Conservation (phyloP, 1,140 invertebrate species). For the Pollicipes pollicipes region DNA sequence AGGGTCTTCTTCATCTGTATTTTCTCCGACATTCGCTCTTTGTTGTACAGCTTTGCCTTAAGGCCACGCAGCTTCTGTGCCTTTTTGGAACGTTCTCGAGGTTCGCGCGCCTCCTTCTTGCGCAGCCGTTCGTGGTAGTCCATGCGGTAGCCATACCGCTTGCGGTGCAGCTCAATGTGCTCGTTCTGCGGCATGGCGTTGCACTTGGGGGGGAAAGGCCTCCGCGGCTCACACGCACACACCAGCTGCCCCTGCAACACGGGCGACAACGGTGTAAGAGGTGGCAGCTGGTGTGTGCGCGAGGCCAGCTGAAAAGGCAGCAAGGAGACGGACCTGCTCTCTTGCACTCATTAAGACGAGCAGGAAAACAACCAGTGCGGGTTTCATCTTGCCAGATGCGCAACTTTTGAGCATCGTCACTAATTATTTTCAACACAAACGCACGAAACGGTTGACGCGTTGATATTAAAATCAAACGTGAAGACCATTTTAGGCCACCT, state of each 20-base stretch:
- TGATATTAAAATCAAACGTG: too few relatives aligned
- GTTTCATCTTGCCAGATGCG: too few relatives aligned
- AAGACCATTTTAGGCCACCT: too few relatives aligned
- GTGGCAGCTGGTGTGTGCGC: neutral
- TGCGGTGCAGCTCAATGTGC: conserved; percentile 94
- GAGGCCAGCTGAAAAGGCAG: neutral
- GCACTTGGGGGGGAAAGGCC: too few relatives aligned
- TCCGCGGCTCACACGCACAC: neutral
- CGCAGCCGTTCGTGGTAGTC: conserved; percentile 96
- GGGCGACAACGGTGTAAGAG: neutral
- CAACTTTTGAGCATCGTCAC: too few relatives aligned
- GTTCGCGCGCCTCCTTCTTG: conserved; percentile 83
- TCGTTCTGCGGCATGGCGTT: conserved; percentile 93
- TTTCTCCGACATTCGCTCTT: conserved; percentile 90
- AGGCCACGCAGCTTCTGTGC: conserved; percentile 83
- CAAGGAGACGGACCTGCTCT: too few relatives aligned
- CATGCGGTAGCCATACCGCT: conserved; percentile 82
- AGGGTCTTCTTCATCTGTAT: conserved; percentile 98
- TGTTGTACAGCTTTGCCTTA: conserved; percentile 96
- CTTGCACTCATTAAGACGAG: too few relatives aligned
- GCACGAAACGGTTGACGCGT: too few relatives aligned
- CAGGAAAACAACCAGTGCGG: too few relatives aligned
- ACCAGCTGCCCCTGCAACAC: conserved; percentile 1
- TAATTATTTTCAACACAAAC: too few relatives aligned
- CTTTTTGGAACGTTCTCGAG: conserved; percentile 72